These are phyloP conservation scores for Pheosia tremula DNA, from an alignment of 2,888 invertebrate species.

Conservation along the genomic window DNA sequence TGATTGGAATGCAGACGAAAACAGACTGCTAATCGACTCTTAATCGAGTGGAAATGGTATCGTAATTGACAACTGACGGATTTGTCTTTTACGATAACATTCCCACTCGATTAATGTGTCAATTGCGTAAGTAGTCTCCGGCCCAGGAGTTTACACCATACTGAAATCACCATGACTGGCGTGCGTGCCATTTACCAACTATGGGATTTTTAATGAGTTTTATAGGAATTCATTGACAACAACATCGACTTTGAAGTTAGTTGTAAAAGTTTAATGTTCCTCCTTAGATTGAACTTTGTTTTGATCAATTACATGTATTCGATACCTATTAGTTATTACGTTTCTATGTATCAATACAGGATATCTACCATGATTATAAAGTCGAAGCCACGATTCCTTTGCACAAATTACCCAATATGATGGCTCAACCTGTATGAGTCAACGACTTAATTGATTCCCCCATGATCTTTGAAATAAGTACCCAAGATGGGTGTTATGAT, in stretches of 20 bases:
- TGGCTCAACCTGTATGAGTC: background rate
- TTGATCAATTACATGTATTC: background rate
- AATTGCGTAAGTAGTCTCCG: too few relatives aligned
- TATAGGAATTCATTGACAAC: background rate
- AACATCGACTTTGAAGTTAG: too few relatives aligned
- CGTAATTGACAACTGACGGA: too few relatives aligned
- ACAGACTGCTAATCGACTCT: too few relatives aligned
- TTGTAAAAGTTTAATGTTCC: background rate
- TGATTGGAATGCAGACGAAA: slow-evolving; percentile 1
- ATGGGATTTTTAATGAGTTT: background rate
- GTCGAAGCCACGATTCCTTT: too few relatives aligned
- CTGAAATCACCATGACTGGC: background rate
- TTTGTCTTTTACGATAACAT: too few relatives aligned
- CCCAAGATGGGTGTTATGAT: background rate
- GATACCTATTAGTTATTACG: background rate
- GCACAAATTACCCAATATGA: too few relatives aligned
- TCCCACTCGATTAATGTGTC: too few relatives aligned
- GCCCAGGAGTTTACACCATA: background rate
- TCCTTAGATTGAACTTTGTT: background rate
- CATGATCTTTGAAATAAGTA: background rate
- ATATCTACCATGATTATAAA: too few relatives aligned
- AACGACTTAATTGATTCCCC: background rate
- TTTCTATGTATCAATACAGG: background rate
- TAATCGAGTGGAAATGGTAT: too few relatives aligned
- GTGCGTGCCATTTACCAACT: background rate